Percentiles rank a stretch among this genome's conserved stretches.
Evolutionary conservation across 2,113 vertebrate species (phyloP).

Genomic region (Stomatorhinus ivindoensis): DNA sequence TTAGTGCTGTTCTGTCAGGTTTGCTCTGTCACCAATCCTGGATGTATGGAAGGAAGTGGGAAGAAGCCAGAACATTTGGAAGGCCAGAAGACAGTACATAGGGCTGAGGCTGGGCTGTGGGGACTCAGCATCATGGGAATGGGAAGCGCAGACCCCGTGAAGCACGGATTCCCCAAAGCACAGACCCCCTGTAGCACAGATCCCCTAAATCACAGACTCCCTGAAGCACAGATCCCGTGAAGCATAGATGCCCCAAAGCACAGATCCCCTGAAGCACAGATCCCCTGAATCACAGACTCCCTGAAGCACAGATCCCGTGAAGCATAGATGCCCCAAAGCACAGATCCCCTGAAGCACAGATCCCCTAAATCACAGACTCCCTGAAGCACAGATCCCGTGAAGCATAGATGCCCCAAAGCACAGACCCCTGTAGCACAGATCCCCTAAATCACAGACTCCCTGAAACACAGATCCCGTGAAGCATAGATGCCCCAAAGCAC

Average conservation of each 20-base stretch:
- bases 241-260: not conserved
- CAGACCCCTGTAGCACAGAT: too few relatives aligned
- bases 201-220: not conserved
- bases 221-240: not conserved
- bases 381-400: too few relatives aligned
- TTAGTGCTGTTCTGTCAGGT: not conserved
- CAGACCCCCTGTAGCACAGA: not conserved
- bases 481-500: too few relatives aligned
- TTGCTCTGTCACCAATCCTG: not conserved
- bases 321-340: too few relatives aligned
- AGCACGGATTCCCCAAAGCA: not conserved
- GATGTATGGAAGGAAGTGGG: not conserved
- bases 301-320: too few relatives aligned
- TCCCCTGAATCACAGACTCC: not conserved
- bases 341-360: too few relatives aligned
- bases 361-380: too few relatives aligned
- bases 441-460: too few relatives aligned
- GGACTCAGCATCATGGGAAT: constrained; percentile 3
- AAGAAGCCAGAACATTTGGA: not conserved
- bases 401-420: too few relatives aligned
- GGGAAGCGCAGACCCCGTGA: not conserved
- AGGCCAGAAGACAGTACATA: not conserved
- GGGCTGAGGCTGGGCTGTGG: not conserved
- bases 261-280: too few relatives aligned
- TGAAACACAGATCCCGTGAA: too few relatives aligned